A percentile compares a stretch with the other conserved stretches of the same genome.
Evolutionary conservation across 2,797 vertebrate genomes (phyloP).

Genomic region (Acanthurus lineatus): DNA sequence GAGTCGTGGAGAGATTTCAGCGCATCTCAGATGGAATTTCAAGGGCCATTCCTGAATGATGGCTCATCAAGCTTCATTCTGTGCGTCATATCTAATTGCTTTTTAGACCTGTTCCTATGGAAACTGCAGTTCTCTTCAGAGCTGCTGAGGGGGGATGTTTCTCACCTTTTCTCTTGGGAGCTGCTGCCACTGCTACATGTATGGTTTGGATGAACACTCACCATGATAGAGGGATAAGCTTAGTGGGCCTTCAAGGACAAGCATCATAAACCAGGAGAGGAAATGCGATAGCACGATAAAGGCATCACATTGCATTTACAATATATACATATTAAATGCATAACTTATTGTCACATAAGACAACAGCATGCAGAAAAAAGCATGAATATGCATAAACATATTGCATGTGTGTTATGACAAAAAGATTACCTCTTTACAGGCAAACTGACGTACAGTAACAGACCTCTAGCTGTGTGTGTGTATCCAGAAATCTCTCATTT

Average conservation of each 20-base stretch:
- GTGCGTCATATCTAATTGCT: conserved; percentile 78
- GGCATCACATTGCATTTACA: conserved; percentile 29
- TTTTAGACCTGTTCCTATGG: conserved; percentile 86
- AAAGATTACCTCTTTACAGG: conserved; percentile 25
- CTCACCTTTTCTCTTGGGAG: conserved; percentile 70
- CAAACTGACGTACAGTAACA: conserved; percentile 14
- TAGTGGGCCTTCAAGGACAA: conserved; percentile 51
- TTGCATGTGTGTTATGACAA: neutral
- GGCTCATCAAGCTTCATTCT: conserved; percentile 76
- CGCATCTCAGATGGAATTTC: conserved; percentile 73
- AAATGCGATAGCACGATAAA: conserved; percentile 17
- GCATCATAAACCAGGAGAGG: conserved; percentile 30
- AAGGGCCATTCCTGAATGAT: conserved; percentile 77
- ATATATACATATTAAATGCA: conserved; percentile 36
- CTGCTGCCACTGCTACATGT: conserved; percentile 59
- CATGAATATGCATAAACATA: conserved; percentile 31
- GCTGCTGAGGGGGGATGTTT: conserved; percentile 71
- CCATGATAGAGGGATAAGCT: conserved; percentile 53
- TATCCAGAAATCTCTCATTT: conserved; percentile 29
- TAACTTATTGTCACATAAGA: conserved; percentile 41
- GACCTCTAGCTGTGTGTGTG: neutral
- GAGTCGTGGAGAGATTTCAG: conserved; percentile 25
- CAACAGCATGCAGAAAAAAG: conserved; percentile 15
- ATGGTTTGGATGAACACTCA: conserved; percentile 63
- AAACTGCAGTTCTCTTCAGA: conserved; percentile 81